Percentiles rank a stretch among this genome's conserved stretches.
Evolutionary conservation across 2,113 vertebrate genomes (phyloP).

Genomic region (Elaphurus davidianus): DNA sequence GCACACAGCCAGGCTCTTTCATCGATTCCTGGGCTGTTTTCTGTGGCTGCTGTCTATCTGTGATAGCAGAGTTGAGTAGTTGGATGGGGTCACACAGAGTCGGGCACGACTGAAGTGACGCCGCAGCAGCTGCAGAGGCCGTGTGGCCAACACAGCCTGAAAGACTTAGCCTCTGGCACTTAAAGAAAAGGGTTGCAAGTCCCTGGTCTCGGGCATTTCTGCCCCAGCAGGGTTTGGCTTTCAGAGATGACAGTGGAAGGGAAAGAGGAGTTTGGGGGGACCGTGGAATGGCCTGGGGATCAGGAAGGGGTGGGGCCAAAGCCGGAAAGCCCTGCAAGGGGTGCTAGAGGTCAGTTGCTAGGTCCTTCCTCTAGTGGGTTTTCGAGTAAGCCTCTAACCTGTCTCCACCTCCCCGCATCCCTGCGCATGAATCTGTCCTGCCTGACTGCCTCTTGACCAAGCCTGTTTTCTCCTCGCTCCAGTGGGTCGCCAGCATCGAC

Average conservation of each 20-base stretch:
- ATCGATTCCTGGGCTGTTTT: rapidly evolving
- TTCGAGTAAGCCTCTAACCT: neutral
- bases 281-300: neutral
- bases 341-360: neutral
- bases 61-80: neutral
- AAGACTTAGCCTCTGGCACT: neutral
- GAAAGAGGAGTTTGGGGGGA: neutral
- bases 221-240: neutral
- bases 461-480: neutral
- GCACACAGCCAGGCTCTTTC: rapidly evolving
- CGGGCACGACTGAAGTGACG: too few relatives aligned
- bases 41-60: neutral
- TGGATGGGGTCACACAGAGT: neutral
- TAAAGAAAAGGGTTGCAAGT: neutral
- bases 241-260: neutral
- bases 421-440: neutral
- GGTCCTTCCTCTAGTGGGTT: neutral
- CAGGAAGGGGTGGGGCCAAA: neutral
- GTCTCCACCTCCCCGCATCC: neutral
- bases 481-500: slow-evolving; percentile 96
- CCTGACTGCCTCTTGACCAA: neutral
- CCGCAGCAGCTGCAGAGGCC: too few relatives aligned
- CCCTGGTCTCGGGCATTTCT: neutral
- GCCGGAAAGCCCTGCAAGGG: neutral
- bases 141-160: neutral